Evolutionary conservation across 1,140 invertebrate genomes (phyloP).

Genomic region (Platyscapa corneri): DNA sequence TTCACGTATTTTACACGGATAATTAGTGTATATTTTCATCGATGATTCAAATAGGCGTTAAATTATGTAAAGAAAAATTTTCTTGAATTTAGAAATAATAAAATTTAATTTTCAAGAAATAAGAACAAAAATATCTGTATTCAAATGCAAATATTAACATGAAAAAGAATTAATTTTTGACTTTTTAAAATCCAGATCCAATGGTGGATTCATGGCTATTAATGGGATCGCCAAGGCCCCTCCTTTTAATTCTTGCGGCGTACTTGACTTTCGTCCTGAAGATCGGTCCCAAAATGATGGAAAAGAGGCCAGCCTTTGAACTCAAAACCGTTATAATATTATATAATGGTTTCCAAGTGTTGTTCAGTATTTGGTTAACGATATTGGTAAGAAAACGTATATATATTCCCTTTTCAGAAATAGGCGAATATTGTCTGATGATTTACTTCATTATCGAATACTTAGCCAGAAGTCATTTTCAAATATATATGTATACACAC

Average conservation of each 20-base stretch:
- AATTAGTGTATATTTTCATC: too few relatives aligned
- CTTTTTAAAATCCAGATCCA: conserved; percentile 69
- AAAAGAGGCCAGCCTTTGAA: conserved; percentile 79
- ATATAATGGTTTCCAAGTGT: conserved; percentile 83
- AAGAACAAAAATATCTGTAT: too few relatives aligned
- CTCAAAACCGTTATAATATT: conserved; percentile 78
- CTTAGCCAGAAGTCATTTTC: neutral
- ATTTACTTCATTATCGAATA: neutral
- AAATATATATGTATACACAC: too few relatives aligned
- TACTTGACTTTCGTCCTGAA: conserved; percentile 82
- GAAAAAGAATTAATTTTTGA: neutral
- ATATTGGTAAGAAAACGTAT: conserved; percentile 73
- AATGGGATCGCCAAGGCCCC: conserved; percentile 82
- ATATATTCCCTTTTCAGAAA: neutral
- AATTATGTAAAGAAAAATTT: too few relatives aligned
- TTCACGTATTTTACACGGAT: too few relatives aligned
- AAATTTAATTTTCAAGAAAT: too few relatives aligned
- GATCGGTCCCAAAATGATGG: conserved; percentile 83
- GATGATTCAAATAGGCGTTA: too few relatives aligned
- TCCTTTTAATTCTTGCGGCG: conserved; percentile 77
- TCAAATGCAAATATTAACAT: too few relatives aligned
- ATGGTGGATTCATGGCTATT: conserved; percentile 82
- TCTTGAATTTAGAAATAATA: too few relatives aligned
- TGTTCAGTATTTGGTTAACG: conserved; percentile 80
- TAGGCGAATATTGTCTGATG: neutral